Base-by-base conservation (phyloP, 2,888 invertebrate species). In the Tipula confusa region DNA sequence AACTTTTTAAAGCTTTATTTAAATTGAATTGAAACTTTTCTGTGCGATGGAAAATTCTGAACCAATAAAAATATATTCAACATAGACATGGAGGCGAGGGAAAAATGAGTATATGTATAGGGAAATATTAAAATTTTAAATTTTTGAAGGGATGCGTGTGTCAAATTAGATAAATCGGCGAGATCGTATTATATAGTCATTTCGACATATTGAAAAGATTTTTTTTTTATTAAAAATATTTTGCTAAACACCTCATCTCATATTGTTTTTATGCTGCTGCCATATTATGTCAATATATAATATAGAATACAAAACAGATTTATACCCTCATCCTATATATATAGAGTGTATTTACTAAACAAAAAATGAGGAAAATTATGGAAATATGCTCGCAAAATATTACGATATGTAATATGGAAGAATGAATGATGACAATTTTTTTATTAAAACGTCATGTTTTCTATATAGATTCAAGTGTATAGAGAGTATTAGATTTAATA, bases 141-240 rank as follows among this genome's bases (percentile, higher is more conserved):
- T 82, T 82, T 82, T 82, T 82, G 81, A 83, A 84, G 84, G 64
- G 84, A 84, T 36, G 85, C 85, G 86, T 86, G 85, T 85, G 86
- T 85, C 85, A 86, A 86, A 86, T 87, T 86, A 87, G 87, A 88
- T 87, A 88, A 88, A 88, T 88, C 87, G 89, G 87, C 87, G 88
- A 87, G 89, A 88, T 88, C 88, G 88, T 86, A 89, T 88, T 88
- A 89, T 88, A 88, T 87, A 87, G 88, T 88, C 87, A 88, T 88
- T 89, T 88, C 86, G 86, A 86, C 87, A 88, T 88, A 88, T 88
- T 88, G 88, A 88, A 88, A 88, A 87, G 87, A 86, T 85, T 85
- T 85, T 85, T 84, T 83, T 36, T 82, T 33, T 82, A 36, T 31
- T 82, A 80, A 80, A 80, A 80, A 80, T 80, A 29, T 29, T 82